phyloP scores from a whole-genome alignment of 2,797 vertebrate species.

The Thamnophis elegans region DNA sequence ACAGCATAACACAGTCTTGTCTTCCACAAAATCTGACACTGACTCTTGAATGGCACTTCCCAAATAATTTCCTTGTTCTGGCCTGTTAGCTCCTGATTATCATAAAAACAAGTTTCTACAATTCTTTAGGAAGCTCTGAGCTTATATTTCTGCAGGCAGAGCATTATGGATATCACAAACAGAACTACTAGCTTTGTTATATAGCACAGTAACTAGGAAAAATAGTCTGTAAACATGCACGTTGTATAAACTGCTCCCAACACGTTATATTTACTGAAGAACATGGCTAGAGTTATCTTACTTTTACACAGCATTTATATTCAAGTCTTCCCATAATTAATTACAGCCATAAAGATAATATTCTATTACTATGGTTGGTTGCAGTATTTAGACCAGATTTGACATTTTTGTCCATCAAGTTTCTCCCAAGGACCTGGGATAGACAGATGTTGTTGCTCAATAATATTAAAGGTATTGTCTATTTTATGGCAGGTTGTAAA shows the following conservation, averaged over 20 bases:
- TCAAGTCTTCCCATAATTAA: neutral
- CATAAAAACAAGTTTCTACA: conserved; percentile 3
- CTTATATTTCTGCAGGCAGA: neutral
- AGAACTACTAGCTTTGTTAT: neutral
- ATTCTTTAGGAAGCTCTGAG: neutral
- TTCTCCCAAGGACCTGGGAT: neutral
- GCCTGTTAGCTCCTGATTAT: neutral
- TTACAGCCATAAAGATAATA: neutral
- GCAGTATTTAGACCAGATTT: neutral
- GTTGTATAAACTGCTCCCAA: neutral
- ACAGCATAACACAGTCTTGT: neutral
- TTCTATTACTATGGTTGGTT: neutral
- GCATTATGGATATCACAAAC: neutral
- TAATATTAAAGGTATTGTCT: neutral
- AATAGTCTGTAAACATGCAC: neutral
- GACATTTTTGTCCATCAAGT: neutral
- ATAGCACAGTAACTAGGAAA: neutral
- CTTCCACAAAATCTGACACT: neutral
- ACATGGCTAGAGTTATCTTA: neutral
- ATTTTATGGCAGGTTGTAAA: neutral
- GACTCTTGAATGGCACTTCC: conserved; percentile 13
- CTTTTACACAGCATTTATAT: neutral
- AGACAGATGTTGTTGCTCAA: neutral
- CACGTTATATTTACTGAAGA: neutral
- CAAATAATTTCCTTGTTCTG: neutral